Evolutionary conservation across 2,113 vertebrate species (phyloP), one percentile per base, ranked within the genome.

Genomic region (Nestor notabilis): DNA sequence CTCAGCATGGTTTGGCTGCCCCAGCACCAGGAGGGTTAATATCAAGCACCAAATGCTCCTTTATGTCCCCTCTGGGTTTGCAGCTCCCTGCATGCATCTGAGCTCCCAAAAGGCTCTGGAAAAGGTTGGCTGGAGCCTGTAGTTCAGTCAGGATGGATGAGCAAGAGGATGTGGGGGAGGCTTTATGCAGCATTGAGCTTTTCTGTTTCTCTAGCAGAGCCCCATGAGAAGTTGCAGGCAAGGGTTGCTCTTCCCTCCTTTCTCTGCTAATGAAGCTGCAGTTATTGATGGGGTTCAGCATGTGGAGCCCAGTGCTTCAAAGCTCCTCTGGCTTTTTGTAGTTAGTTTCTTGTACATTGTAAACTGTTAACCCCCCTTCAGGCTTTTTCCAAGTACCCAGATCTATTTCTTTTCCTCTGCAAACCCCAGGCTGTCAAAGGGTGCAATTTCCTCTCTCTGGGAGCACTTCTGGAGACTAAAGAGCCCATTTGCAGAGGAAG

Each of bases 311-410:
- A 76, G 89, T 97, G 97, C 95, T 95, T 97, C 95, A 95, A 95
- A 96, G 97, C 95, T 94, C 69, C 86, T 90, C 95, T 93, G 77
- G 52, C 94, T 93, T 81, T 77, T 44, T 87, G 61, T 95, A 93
- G 74, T 82, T 95, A 94, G 95, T 84, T 94, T 43, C 24, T 64
- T 85, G 52, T 84, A 35, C 23, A 9, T 11, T 2, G 2, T 52
- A 94, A 83, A 47, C 33, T 58, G 70, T 65, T 52, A 95, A 50
- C 9, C 5, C 21, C 25, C 37, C 56, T 35, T 2, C 61, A 46
- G 53, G 78, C 75, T 95, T 83, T 53, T 86, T 86, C 55, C 60
- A 66, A 68, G 58, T 18, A 69, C 37, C 52, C 63, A 19, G n/a
- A 49, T 77, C 64, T 49, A 31, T 65, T 90, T 74, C 35, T 81